Conservation (phyloP, 2,797 vertebrate species). For the Rhinogobio ventralis region DNA sequence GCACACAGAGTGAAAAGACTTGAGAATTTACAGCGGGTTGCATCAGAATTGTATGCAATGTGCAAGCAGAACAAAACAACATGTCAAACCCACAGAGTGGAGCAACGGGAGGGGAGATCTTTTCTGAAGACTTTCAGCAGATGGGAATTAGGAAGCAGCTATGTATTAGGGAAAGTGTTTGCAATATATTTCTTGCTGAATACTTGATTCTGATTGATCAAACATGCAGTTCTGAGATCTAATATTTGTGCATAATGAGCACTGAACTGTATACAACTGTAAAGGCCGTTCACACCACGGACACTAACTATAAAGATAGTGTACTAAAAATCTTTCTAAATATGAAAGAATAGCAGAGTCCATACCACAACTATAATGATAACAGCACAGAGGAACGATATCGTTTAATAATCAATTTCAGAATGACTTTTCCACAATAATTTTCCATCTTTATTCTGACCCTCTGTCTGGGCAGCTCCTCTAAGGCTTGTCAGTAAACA, state of each 20-base stretch:
- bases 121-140: constrained; percentile 8
- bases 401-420: not conserved
- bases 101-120: not conserved
- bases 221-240: not conserved
- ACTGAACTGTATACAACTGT: not conserved
- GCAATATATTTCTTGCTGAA: not conserved
- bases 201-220: not conserved
- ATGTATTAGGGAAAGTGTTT: not conserved
- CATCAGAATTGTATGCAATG: constrained; percentile 59
- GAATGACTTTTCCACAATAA: not conserved
- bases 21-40: constrained; percentile 61
- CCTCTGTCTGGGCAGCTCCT: not conserved
- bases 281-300: not conserved
- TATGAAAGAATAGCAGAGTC: no score
- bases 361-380: not conserved
- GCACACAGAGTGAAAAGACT: constrained; percentile 31
- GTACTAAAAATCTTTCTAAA: not conserved
- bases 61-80: constrained; percentile 54
- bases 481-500: not conserved
- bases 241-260: not conserved
- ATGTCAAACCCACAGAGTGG: constrained; percentile 33
- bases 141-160: constrained; percentile 2
- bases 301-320: not conserved
- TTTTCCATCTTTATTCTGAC: no score
- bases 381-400: not conserved